These are phyloP conservation scores for Temnothorax unifasciatus DNA, from an alignment of 2,888 invertebrate genomes.

Conservation along the genomic window DNA sequence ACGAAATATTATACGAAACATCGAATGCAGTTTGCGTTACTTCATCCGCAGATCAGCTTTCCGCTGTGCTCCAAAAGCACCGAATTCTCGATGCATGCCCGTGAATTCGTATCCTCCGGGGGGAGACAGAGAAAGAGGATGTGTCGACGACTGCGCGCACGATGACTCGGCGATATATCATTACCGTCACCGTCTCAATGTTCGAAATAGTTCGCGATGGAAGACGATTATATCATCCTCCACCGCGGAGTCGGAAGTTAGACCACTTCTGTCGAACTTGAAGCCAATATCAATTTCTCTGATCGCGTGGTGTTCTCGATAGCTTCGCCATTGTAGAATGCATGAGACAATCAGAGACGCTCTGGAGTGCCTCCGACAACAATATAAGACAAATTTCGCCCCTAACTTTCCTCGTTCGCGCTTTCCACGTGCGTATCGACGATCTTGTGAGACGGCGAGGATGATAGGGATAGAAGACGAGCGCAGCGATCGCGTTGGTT, in stretches of 20 bases:
- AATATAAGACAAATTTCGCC: constrained; percentile 67
- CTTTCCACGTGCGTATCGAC: constrained; percentile 12
- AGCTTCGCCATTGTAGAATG: constrained; percentile 71
- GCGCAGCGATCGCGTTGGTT: constrained; percentile 16
- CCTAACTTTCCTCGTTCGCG: constrained; percentile 66
- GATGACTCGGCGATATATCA: constrained; percentile 57
- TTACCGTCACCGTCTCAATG: constrained; percentile 60
- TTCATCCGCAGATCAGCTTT: constrained; percentile 23
- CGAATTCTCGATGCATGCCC: constrained; percentile 22
- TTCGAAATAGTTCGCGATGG: constrained; percentile 53
- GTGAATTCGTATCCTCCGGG: not conserved
- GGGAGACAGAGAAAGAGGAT: not conserved
- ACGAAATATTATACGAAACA: constrained; percentile 8
- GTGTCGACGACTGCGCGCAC: not conserved
- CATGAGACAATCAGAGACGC: constrained; percentile 73
- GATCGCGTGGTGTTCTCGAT: constrained; percentile 67
- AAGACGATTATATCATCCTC: constrained; percentile 68
- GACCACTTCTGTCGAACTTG: constrained; percentile 68
- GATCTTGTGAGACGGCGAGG: not conserved
- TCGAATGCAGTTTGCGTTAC: constrained; percentile 23
- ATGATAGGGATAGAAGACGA: constrained; percentile 7
- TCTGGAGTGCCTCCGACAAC: constrained; percentile 48
- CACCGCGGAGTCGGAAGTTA: constrained; percentile 72
- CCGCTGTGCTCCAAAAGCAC: constrained; percentile 18
- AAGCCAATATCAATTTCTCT: constrained; percentile 77